Evolutionary conservation across 2,888 invertebrate genomes (phyloP), one percentile per base, ranked within the genome.

Genomic region (Drosophila prostipennis): DNA sequence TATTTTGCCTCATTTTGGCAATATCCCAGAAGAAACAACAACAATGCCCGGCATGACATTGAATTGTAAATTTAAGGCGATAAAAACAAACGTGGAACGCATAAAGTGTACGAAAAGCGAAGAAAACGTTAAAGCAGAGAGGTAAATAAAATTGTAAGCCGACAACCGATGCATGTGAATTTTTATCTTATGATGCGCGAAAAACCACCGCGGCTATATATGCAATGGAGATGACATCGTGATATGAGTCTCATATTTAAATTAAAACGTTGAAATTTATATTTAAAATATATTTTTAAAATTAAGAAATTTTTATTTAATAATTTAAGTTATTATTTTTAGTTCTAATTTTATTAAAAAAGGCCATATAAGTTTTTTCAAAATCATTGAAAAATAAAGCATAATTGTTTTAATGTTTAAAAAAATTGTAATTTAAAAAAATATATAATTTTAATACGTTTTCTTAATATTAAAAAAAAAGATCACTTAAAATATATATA

Each of bases 31-130:
- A 39, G 52, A 10, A 2, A 32, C 45, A 67, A 64, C 46, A 68
- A 68, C 72, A 67, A 67, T 54, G 65, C 46, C 51, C 19, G 59
- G 71, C 46, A 29, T 84, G 85, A 81, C 87, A 79, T 82, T 82
- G 85, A 82, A 79, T 77, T 73, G 85, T 79, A 84, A 82, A 75
- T 70, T 68, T 63, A 70, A 70, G 49, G 57, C 72, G 79, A 72
- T 81, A 72, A 83, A 78, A 65, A 65, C n/a, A 59, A 42, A 42
- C 42, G 49, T 16, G 46, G 52, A 39, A 57, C 46, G 48, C 52
- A 64, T 72, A 72, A 63, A 72, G 53, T 53, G 51, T 40, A 43
- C 49, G 49, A 48, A 51, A 37, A 58, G 51, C 43, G 53, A 64
- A 37, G 58, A 63, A 65, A 67, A 60, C 37, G 54, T 43, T 48